A percentile compares a stretch with the other conserved stretches of the same genome.
Evolutionary conservation across 2,113 vertebrate genomes (phyloP).

Genomic region (Phyllostomus hastatus): DNA sequence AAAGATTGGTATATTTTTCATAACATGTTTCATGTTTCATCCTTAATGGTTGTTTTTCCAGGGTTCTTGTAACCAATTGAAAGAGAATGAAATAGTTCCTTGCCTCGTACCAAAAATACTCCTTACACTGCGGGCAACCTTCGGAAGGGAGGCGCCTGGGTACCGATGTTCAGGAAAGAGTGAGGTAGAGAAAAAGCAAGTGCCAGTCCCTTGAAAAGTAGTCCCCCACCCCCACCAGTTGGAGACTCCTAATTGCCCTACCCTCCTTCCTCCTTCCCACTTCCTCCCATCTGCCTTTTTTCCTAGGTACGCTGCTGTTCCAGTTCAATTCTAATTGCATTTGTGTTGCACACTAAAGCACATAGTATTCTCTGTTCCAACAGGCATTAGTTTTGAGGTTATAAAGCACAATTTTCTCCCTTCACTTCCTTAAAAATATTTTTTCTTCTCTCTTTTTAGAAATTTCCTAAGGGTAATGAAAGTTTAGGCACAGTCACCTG

Average conservation of each 20-base stretch:
- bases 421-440: neutral
- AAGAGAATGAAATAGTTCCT: constrained; percentile 36
- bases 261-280: neutral
- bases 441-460: neutral
- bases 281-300: neutral
- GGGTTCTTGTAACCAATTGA: neutral
- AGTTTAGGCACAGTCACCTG: neutral
- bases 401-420: neutral
- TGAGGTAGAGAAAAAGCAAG: neutral
- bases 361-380: neutral
- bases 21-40: constrained; percentile 54
- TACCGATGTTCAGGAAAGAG: neutral
- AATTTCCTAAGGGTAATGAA: neutral
- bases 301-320: neutral
- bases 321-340: constrained; percentile 56
- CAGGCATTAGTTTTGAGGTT: constrained; percentile 2
- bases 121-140: neutral
- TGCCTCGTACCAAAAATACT: neutral
- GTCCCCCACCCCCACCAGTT: neutral
- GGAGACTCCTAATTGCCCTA: neutral
- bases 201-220: neutral
- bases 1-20: constrained; percentile 25
- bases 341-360: neutral
- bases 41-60: constrained; percentile 15
- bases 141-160: neutral